phyloP scores from a whole-genome alignment of 2,888 invertebrate genomes.

The Papilio gigon region DNA sequence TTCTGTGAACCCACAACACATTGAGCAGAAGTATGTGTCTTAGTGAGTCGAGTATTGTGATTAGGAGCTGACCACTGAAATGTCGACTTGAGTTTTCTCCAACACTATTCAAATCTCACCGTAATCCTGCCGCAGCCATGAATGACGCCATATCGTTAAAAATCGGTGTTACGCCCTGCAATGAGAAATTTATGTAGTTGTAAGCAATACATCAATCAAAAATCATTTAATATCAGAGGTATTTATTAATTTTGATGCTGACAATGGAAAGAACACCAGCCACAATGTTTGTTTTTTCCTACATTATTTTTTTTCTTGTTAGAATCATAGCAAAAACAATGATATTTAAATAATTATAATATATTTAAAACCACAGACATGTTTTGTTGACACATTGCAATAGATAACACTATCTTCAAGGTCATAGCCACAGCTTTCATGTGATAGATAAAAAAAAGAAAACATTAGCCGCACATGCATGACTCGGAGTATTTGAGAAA shows the following conservation, averaged over 20 bases:
- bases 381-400: neutral
- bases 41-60: no score
- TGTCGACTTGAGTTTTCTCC: no score
- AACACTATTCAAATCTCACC: slow-evolving; percentile 60
- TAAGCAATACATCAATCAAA: neutral
- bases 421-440: neutral
- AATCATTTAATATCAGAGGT: no score
- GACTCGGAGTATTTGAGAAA: neutral
- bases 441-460: neutral
- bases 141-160: slow-evolving; percentile 75
- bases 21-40: no score
- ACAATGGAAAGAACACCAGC: no score
- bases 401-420: neutral
- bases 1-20: no score
- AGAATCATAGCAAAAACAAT: no score
- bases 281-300: no score
- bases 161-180: slow-evolving; percentile 67
- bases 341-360: no score
- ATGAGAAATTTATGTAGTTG: slow-evolving; percentile 34
- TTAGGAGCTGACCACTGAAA: no score
- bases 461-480: neutral
- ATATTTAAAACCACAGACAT: neutral
- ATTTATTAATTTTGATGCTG: no score
- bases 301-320: no score
- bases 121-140: slow-evolving; percentile 70